Base-by-base conservation (phyloP, 2,797 vertebrate species). In the Diglossa cyanea region DNA sequence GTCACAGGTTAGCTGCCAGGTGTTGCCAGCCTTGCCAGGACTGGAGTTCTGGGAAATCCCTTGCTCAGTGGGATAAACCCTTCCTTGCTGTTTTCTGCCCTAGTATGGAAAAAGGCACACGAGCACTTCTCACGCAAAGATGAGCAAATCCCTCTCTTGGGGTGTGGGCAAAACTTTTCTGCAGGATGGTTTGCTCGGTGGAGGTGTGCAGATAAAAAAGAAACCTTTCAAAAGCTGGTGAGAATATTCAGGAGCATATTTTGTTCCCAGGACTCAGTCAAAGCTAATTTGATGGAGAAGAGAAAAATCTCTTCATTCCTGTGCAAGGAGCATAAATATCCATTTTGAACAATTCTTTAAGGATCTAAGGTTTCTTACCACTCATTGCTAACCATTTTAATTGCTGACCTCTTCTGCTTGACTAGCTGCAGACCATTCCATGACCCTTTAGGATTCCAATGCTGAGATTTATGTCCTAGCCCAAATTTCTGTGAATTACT, bases 381-480 rank as follows among this genome's bases (percentile, higher is more conserved):
- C 96, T 97, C 88, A 48, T 86, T 94, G 90, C 73, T 93, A 97
- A 94, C 91, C 86, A 57, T 96, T 97, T 97, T 97, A 96, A 96
- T 97, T 97, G 96, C 97, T 97, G 96, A 97, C 95, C 96, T 96
- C 96, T 97, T 97, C 92, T 97, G 95, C 96, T 96, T 97, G 81
- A 96, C 94, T 96, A 96, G 92, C 88, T 97, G 95, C 82, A 96
- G 94, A 86, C 86, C 82, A 82, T 90, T 97, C 93, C 79, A 48
- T 95, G 95, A 97, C 96, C 96, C 96, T 97, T 94, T 91, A 97
- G 96, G 96, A 96, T 97, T 97, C 94, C 85, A 88, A 5, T 3
- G 24, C 65, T 37, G 85, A 96, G 92, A 97, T 96, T 97, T 95
- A 97, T 90, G 48, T 88, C 87, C 61, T 88, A 91, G 71, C 81